Base-by-base conservation (phyloP, 2,888 invertebrate genomes). In the Dicycla oo region DNA sequence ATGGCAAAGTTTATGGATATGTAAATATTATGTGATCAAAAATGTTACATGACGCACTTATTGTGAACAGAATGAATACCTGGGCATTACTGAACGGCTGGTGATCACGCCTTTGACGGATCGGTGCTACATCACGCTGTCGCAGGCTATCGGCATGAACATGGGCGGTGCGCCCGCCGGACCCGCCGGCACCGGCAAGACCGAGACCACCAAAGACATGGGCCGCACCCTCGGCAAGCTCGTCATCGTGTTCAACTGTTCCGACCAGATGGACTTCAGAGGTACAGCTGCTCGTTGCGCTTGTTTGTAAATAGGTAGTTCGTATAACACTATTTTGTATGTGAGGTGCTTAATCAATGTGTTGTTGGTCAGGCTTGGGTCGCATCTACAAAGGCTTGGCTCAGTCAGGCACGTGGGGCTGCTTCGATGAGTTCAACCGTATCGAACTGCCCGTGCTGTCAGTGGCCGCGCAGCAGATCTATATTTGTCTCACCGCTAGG, bases 111-210 rank as follows among this genome's bases (percentile, higher is more conserved):
- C 98, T 0, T 94, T 99, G 57, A 99, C 98, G 7, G 98, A 99
- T 92, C 97, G 98, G 84, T 99, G 98, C 92, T 99, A 99, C 90
- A 99, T 99, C 69, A 99, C 98, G 5, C 93, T 99, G 64, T 97
- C 98, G 0, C 98, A 99, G 94, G 98, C 98, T 11, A 97, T 98
- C 60, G 98, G 97, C 77, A 98, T 98, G 97, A 97, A 97, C 79
- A 98, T 98, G 97, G 99, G 99, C 2, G 98, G 98, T 4, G 98
- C 98, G 10, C 99, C 98, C 0, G 98, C 98, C 15, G 99, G 98
- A 0, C 98, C 98, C 4, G 98, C 98, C 2, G 98, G 98, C 8
- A 98, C 98, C 0, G 98, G 98, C 34, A 99, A 99, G 96, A 99
- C 99, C 0, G 99, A 99, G 93, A 99, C 98, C 3, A 98, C 98